Base-by-base conservation (phyloP, 2,797 vertebrate species). In the Peromyscus aztecus region DNA sequence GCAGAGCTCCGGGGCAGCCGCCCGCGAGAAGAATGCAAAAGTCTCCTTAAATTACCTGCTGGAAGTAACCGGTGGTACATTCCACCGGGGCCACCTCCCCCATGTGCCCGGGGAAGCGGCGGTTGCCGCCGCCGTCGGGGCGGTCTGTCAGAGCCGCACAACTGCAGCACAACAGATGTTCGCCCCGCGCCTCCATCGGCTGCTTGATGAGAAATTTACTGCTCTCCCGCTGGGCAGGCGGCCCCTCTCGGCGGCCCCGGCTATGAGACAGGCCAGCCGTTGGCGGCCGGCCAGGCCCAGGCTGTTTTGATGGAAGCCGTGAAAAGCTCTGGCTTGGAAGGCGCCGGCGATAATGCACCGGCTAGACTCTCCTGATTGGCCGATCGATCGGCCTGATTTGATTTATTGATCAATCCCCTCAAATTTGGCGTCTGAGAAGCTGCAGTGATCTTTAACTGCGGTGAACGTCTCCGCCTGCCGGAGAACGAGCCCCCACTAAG, bases 401-500 rank as follows among this genome's bases (percentile, higher is more conserved):
- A 99, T 99, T 99, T 99, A 99, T 99, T 99, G 99, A 99, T 99
- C 99, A 99, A 99, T 99, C 98, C 98, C 98, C 99, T 99, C 99
- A 98, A 99, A 99, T 99, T 99, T 99, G 99, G 99, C 99, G 98
- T 99, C 99, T 99, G 99, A 99, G 99, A 99, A 99, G 99, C 98
- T 98, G 98, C 99, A 99, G 99, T 99, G 99, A 99, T 99, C 99
- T 99, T 99, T 99, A 99, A 99, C 99, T 98, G 99, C 99, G 99
- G 98, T 98, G 99, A 99, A 99, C 99, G 99, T 99, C 99, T 99
- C 98, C 99, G 98, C 99, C 99, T 99, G 98, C 97, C 99, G 98
- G 98, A 99, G 99, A 99, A 99, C 98, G 98, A 98, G 98, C 98
- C 98, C 96, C 98, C 98, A 99, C 99, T 99, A 99, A 99, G 99